These are phyloP conservation scores for Diarsia brunnea DNA, from an alignment of 2,888 invertebrate genomes.

Conservation along the genomic window DNA sequence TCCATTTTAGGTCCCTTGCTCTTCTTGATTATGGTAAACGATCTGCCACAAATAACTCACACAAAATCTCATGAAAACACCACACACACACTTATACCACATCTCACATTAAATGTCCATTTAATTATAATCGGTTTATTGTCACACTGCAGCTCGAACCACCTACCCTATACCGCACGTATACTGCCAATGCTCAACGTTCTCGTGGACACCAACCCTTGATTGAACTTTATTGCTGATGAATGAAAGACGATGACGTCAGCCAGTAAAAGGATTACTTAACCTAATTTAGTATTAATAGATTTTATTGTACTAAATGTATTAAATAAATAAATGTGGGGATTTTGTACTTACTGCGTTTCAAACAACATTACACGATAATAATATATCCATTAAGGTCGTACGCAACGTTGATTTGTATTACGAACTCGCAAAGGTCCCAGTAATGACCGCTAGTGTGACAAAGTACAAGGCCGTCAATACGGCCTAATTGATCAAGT, in stretches of 20 bases:
- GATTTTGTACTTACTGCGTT: conserved; percentile 8
- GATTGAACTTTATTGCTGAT: not conserved
- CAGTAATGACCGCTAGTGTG: conserved; percentile 12
- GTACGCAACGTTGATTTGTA: not conserved
- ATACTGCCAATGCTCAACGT: not conserved
- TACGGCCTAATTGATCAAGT: conserved; percentile 57
- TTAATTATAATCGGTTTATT: too few relatives aligned
- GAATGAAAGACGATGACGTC: not conserved
- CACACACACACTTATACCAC: too few relatives aligned
- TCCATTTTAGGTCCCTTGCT: not conserved
- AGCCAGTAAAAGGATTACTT: not conserved
- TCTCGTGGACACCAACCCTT: not conserved
- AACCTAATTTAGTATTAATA: too few relatives aligned
- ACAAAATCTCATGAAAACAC: too few relatives aligned
- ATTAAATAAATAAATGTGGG: not conserved
- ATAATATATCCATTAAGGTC: not conserved
- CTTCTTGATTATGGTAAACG: not conserved
- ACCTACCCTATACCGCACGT: not conserved
- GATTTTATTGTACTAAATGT: too few relatives aligned
- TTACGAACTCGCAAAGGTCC: not conserved
- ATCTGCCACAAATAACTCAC: not conserved
- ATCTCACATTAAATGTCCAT: not conserved
- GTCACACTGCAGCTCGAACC: too few relatives aligned
- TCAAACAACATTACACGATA: not conserved
- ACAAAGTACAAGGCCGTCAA: conserved; percentile 18